A percentile compares a stretch with the other conserved stretches of the same genome.
Conservation (phyloP, 2,113 vertebrate species). For the Hirundichthys speculiger region DNA sequence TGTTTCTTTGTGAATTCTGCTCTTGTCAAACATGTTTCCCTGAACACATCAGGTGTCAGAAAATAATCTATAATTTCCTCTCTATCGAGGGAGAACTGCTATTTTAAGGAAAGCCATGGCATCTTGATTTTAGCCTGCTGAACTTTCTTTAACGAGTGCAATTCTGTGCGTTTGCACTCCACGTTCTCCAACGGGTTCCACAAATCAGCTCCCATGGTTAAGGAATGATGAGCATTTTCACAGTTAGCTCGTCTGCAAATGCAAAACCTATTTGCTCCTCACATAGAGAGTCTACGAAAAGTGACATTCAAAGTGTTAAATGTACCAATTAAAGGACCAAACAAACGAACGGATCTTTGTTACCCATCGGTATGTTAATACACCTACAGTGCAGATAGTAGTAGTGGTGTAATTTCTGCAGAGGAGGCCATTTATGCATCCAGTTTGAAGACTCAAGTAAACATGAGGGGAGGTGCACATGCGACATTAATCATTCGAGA, state of each 20-base stretch:
- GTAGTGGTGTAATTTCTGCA: slow-evolving; percentile 9
- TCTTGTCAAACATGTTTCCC: background rate
- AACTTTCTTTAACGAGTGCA: slow-evolving; percentile 10
- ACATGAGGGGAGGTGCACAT: slow-evolving; percentile 40
- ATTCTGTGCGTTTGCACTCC: slow-evolving; percentile 7
- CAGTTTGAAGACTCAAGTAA: slow-evolving; percentile 1
- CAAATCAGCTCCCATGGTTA: slow-evolving; percentile 1
- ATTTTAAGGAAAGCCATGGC: background rate
- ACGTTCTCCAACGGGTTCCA: slow-evolving; percentile 2
- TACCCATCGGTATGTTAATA: slow-evolving; percentile 1
- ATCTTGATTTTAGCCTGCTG: slow-evolving; percentile 8
- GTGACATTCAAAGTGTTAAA: slow-evolving; percentile 32
- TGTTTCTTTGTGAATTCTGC: background rate
- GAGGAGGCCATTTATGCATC: slow-evolving; percentile 7
- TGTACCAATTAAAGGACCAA: slow-evolving; percentile 35
- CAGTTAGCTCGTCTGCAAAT: background rate
- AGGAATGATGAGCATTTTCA: slow-evolving; percentile 30
- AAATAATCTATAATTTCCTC: too few species aligned
- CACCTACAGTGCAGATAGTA: slow-evolving; percentile 12
- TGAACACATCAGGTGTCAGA: background rate
- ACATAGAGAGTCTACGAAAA: background rate
- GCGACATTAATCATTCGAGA: slow-evolving; percentile 20
- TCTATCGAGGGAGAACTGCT: too few species aligned
- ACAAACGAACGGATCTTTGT: background rate
- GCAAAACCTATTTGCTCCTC: background rate